Evolutionary conservation across 2,888 invertebrate species (phyloP).

Genomic region (Pachycephus smyrnensis): DNA sequence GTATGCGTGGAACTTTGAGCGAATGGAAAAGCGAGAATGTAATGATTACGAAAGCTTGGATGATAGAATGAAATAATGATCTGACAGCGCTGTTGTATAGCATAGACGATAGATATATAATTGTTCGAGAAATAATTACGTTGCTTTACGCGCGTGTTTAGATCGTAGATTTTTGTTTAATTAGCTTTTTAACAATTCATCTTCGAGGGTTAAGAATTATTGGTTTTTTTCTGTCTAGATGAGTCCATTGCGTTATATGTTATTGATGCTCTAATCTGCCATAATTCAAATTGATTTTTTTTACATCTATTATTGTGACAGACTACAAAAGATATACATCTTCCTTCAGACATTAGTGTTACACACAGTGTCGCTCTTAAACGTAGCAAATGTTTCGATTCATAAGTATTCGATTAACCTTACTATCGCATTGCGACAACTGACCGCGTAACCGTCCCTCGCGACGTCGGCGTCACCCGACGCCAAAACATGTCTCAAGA

Average conservation of each 20-base stretch:
- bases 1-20: not conserved
- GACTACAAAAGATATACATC: not conserved
- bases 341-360: not conserved
- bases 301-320: not conserved
- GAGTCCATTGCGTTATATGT: not conserved
- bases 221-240: not conserved
- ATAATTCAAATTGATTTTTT: not conserved
- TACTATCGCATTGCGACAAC: not conserved
- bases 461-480: not conserved
- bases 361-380: not conserved
- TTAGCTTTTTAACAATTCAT: not conserved
- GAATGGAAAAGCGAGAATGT: not conserved
- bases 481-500: not conserved
- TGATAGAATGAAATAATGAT: not conserved
- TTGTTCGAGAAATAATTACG: not conserved
- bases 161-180: not conserved
- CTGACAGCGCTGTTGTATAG: not conserved
- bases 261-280: not conserved
- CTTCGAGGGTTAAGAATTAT: not conserved
- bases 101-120: not conserved
- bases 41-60: not conserved
- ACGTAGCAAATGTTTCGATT: not conserved
- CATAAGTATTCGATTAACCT: not conserved
- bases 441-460: not conserved
- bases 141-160: not conserved